Percentiles rank a stretch among this genome's conserved stretches.
phyloP scores from a whole-genome alignment of 2,888 invertebrate species.

The Chorisops tibialis region DNA sequence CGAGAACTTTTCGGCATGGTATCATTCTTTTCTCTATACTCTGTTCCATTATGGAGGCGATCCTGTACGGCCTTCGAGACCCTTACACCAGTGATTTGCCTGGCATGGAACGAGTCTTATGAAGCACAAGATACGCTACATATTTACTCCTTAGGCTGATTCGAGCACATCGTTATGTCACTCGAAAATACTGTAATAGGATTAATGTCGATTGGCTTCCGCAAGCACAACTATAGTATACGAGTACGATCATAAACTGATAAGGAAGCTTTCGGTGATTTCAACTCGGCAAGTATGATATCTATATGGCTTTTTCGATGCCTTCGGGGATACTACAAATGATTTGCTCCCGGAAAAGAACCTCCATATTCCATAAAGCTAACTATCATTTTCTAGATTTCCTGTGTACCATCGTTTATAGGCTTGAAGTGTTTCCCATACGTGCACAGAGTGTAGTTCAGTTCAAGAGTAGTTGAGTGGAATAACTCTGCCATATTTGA shows the following conservation, averaged over 20 bases:
- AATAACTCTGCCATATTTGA: too few species aligned
- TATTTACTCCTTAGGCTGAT: slow-evolving; percentile 23
- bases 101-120: background rate
- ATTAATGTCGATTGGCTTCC: slow-evolving; percentile 21
- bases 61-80: slow-evolving; percentile 13
- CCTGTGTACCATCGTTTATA: background rate
- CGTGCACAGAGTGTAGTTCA: too few species aligned
- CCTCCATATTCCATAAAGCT: background rate
- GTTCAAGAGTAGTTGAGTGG: too few species aligned
- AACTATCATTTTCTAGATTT: background rate
- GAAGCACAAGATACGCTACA: background rate
- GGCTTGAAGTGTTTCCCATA: background rate
- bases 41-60: slow-evolving; percentile 12
- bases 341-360: slow-evolving; percentile 13
- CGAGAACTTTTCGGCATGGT: slow-evolving; percentile 31
- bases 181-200: slow-evolving; percentile 18
- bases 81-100: background rate
- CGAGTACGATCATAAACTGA: slow-evolving; percentile 1
- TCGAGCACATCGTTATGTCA: slow-evolving; percentile 21
- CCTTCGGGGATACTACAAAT: slow-evolving; percentile 2
- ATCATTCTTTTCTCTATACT: background rate
- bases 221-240: slow-evolving; percentile 7
- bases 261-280: background rate
- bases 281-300: background rate
- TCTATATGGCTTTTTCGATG: background rate